phyloP scores from a whole-genome alignment of 1,140 invertebrate genomes.

The Scaptomyza hsui region DNA sequence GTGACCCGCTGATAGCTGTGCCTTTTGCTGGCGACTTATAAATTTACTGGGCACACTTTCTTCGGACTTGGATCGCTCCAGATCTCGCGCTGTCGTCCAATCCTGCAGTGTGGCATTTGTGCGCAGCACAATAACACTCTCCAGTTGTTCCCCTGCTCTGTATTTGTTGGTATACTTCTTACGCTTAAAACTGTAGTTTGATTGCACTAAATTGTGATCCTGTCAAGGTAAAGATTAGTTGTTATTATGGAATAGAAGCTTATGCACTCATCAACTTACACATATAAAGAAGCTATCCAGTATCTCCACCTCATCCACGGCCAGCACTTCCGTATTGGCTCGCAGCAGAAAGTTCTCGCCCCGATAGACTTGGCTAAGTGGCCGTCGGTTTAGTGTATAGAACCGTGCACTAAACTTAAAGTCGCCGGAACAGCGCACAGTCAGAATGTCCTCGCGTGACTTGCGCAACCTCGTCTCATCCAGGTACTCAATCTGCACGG shows the following conservation, averaged over 20 bases:
- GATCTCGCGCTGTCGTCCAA: constrained; percentile 68
- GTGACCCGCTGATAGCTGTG: background rate
- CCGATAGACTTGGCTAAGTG: constrained; percentile 66
- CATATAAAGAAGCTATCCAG: constrained; percentile 83
- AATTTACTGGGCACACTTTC: constrained; percentile 54
- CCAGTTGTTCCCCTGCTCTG: constrained; percentile 67
- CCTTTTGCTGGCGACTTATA: constrained; percentile 42
- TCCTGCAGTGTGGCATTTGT: constrained; percentile 69
- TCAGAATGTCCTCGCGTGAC: constrained; percentile 70
- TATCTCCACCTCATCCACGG: constrained; percentile 75
- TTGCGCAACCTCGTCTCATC: constrained; percentile 78
- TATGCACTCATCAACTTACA: constrained; percentile 58
- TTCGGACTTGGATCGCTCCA: constrained; percentile 63
- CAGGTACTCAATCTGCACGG: constrained; percentile 77
- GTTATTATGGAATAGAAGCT: background rate
- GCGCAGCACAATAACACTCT: constrained; percentile 78
- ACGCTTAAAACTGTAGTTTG: constrained; percentile 83
- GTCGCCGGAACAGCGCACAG: constrained; percentile 65
- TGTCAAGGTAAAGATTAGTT: constrained; percentile 15
- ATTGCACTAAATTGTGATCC: constrained; percentile 84
- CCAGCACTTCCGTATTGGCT: constrained; percentile 69
- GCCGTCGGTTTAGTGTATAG: constrained; percentile 74
- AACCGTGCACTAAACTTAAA: constrained; percentile 75
- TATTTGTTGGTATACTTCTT: constrained; percentile 80
- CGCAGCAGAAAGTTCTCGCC: constrained; percentile 82